phyloP scores from a whole-genome alignment of 2,888 invertebrate genomes.

The Acrobasis suavella region DNA sequence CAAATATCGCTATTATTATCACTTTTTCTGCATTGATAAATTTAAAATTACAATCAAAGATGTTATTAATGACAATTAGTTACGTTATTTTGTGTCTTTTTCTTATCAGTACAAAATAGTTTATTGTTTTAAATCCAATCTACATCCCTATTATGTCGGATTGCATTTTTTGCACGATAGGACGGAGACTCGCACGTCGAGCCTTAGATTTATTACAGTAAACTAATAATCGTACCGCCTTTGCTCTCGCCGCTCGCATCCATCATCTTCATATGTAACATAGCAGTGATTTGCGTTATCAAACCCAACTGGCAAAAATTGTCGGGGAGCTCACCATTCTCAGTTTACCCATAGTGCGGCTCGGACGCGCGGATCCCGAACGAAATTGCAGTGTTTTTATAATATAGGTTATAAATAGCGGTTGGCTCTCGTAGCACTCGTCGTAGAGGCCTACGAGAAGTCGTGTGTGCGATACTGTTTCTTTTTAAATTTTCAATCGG shows the following conservation, averaged over 20 bases:
- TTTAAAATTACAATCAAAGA: too few relatives aligned
- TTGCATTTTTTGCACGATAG: too few relatives aligned
- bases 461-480: constrained; percentile 32
- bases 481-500: neutral
- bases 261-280: constrained; percentile 38
- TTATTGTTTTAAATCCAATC: too few relatives aligned
- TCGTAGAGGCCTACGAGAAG: constrained; percentile 63
- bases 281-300: constrained; percentile 56
- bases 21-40: too few relatives aligned
- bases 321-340: constrained; percentile 56
- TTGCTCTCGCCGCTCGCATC: constrained; percentile 10
- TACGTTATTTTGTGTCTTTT: too few relatives aligned
- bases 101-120: too few relatives aligned
- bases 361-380: constrained; percentile 51
- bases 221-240: neutral
- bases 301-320: constrained; percentile 50
- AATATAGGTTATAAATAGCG: constrained; percentile 50
- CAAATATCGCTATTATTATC: too few relatives aligned
- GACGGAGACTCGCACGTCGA: too few relatives aligned
- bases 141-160: too few relatives aligned
- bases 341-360: constrained; percentile 53
- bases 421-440: constrained; percentile 54
- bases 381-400: constrained; percentile 43
- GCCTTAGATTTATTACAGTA: neutral
- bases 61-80: too few relatives aligned